A percentile compares a stretch with the other conserved stretches of the same genome.
phyloP scores from a whole-genome alignment of 2,888 invertebrate genomes.

The Endomychus coccineus region DNA sequence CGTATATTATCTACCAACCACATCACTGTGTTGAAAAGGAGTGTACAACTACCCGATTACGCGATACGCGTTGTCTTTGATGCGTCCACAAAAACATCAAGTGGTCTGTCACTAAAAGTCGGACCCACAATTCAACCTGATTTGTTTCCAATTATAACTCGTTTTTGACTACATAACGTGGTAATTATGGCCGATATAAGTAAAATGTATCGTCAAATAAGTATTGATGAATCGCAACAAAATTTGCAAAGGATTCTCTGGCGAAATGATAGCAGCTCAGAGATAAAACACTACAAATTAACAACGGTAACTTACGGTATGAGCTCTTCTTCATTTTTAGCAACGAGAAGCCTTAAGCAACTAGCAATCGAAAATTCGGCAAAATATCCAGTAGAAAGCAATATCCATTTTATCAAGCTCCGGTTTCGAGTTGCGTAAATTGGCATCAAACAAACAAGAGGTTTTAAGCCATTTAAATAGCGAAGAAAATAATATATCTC shows the following conservation, averaged over 20 bases:
- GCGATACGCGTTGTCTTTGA: too few relatives aligned
- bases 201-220: conserved; percentile 37
- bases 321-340: conserved; percentile 28
- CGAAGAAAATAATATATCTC: not conserved
- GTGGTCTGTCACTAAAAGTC: conserved; percentile 33
- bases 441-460: conserved; percentile 5
- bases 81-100: conserved; percentile 25
- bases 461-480: not conserved
- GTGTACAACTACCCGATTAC: conserved; percentile 29
- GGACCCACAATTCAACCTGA: conserved; percentile 32
- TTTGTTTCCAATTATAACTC: conserved; percentile 28
- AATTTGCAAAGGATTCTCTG: conserved; percentile 36
- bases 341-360: conserved; percentile 26
- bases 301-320: conserved; percentile 34
- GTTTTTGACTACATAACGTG: conserved; percentile 27
- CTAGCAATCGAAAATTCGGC: conserved; percentile 23
- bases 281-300: conserved; percentile 18
- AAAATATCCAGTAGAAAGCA: conserved; percentile 12
- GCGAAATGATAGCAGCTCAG: conserved; percentile 21
- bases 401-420: conserved; percentile 2
- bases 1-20: conserved; percentile 30
- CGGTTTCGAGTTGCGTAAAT: conserved; percentile 12
- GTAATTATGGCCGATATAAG: conserved; percentile 34
- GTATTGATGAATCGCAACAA: conserved; percentile 24
- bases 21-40: conserved; percentile 35